Evolutionary conservation across 2,888 invertebrate species (phyloP).

Genomic region (Nezara viridula): DNA sequence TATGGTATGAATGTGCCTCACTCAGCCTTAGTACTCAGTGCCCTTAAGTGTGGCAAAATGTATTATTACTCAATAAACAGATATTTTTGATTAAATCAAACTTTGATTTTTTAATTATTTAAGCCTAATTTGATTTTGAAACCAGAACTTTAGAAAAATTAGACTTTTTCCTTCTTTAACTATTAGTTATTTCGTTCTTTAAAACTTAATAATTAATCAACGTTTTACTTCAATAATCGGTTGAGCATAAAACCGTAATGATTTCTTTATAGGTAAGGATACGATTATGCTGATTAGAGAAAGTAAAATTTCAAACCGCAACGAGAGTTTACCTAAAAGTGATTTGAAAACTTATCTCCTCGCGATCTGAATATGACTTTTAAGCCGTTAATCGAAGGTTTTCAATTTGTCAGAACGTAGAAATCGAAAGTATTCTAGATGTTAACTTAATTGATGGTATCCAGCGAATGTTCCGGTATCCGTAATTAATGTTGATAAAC

Average conservation of each 20-base stretch:
- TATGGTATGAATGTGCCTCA: too few relatives aligned
- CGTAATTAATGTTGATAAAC: not conserved
- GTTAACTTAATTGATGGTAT: not conserved
- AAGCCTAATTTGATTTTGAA: too few relatives aligned
- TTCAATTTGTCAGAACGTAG: not conserved
- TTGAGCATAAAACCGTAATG: not conserved
- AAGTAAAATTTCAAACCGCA: not conserved
- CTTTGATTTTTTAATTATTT: too few relatives aligned
- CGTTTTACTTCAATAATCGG: not conserved
- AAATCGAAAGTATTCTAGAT: not conserved
- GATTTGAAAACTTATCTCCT: slow-evolving; percentile 16
- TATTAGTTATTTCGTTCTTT: too few relatives aligned
- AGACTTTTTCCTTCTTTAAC: too few relatives aligned
- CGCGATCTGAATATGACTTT: not conserved
- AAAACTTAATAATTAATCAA: too few relatives aligned
- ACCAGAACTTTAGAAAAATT: too few relatives aligned
- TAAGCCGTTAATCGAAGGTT: not conserved
- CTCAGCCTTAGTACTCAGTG: too few relatives aligned
- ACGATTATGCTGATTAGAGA: not conserved
- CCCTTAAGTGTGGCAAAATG: too few relatives aligned
- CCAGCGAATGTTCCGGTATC: not conserved
- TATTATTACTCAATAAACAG: too few relatives aligned
- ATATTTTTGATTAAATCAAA: too few relatives aligned
- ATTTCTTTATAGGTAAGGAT: not conserved
- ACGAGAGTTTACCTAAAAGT: not conserved